These are phyloP conservation scores for Bolborhynchus lineola DNA, from an alignment of 2,113 vertebrate species.

Conservation along the genomic window DNA sequence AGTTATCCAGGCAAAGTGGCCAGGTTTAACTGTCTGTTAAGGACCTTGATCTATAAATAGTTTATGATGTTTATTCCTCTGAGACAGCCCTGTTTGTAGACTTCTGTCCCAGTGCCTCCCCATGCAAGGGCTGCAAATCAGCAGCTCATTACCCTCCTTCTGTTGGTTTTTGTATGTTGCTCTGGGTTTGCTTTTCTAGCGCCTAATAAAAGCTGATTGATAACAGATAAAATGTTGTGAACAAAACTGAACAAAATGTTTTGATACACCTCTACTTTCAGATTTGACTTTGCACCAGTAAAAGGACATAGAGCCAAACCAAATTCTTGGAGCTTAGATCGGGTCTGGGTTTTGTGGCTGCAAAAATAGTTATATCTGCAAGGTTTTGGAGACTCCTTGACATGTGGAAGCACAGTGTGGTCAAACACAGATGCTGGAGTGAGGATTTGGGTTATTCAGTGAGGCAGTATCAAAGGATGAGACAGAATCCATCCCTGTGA, in stretches of 20 bases:
- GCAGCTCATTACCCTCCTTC: background rate
- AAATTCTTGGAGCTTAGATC: background rate
- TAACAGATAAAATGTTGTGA: background rate
- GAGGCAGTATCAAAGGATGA: background rate
- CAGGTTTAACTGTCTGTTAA: background rate
- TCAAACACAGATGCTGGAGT: background rate
- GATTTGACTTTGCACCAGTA: background rate
- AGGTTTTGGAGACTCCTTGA: background rate
- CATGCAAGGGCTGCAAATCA: background rate
- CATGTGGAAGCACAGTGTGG: background rate
- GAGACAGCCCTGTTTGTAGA: background rate
- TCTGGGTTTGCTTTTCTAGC: fast-evolving
- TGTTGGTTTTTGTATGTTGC: background rate
- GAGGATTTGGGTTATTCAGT: background rate
- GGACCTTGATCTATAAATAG: background rate
- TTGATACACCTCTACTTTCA: background rate
- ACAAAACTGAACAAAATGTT: background rate
- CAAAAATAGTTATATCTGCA: background rate
- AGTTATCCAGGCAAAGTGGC: background rate
- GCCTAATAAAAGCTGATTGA: background rate
- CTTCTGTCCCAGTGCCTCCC: background rate
- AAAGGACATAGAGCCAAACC: fast-evolving
- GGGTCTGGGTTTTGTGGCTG: background rate
- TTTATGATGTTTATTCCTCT: background rate
- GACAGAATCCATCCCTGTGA: background rate